These are phyloP conservation scores for Sorex araneus DNA, from an alignment of 2,113 vertebrate genomes.

Conservation along the genomic window DNA sequence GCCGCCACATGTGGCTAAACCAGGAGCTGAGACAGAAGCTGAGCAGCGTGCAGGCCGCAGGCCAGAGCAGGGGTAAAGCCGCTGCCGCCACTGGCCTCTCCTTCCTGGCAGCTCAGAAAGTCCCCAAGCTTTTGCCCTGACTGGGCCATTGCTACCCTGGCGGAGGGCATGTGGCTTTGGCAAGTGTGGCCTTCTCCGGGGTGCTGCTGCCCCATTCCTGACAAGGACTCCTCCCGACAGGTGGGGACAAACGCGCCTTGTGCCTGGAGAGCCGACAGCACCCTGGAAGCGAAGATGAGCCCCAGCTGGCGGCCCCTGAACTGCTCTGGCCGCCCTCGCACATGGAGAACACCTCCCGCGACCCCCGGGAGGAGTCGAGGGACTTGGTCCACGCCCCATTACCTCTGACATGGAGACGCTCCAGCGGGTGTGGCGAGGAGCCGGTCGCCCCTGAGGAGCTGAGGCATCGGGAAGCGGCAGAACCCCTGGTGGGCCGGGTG, in stretches of 20 bases:
- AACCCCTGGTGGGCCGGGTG: slow-evolving; percentile 81
- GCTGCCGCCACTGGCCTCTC: fast-evolving
- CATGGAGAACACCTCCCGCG: slow-evolving; percentile 84
- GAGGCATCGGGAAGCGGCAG: slow-evolving; percentile 83
- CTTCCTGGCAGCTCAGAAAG: background rate
- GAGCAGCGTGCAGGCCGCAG: slow-evolving; percentile 82
- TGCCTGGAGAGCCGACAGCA: slow-evolving; percentile 80
- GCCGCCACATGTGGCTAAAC: slow-evolving; percentile 91
- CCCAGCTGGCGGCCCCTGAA: slow-evolving; percentile 54
- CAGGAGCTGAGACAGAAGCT: slow-evolving; percentile 94
- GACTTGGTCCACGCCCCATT: slow-evolving; percentile 93
- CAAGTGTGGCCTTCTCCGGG: no score
- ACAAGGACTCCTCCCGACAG: slow-evolving; percentile 61
- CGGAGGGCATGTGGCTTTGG: no score
- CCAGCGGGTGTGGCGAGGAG: slow-evolving; percentile 93
- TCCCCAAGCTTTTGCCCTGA: background rate
- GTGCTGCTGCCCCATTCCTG: background rate
- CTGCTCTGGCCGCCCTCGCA: slow-evolving; percentile 32
- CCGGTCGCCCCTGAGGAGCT: slow-evolving; percentile 89
- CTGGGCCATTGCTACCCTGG: no score
- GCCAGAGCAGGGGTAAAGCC: slow-evolving; percentile 90
- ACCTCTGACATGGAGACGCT: slow-evolving; percentile 95
- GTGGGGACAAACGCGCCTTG: slow-evolving; percentile 71
- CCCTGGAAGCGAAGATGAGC: slow-evolving; percentile 77
- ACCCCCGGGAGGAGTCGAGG: slow-evolving; percentile 90